Base-by-base conservation (phyloP, 2,888 invertebrate species). In the Pecten maximus region DNA sequence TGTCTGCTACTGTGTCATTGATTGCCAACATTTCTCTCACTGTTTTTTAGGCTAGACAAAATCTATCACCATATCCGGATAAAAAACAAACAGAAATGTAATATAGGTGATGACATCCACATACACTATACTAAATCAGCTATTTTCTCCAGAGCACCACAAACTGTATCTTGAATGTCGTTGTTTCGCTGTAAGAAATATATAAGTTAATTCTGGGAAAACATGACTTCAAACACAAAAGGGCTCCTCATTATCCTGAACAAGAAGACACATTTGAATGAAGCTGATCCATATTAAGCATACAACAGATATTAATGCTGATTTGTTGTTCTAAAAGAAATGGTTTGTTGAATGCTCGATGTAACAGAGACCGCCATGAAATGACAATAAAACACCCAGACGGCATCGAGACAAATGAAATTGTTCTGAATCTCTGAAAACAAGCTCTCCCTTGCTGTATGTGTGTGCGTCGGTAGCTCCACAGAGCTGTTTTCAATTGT, bases 351-450 rank as follows among this genome's bases (percentile, higher is more conserved):
- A 35, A 74, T 35, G 35, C 35, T 74, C 12, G 74, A 0, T 28
- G 74, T 35, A 35, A 74, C 35, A 8, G 28, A 35, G 16, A 74
- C 23, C 23, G 74, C 74, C 74, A 74, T 28, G 74, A 74, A 74
- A 74, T 35, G 10, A 74, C 74, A 74, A 74, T 74, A 35, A 74
- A 74, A 23, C 74, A 74, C 74, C 74, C 35, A 74, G 74, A 74
- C 74, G 15, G 35, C 35, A 35, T 74, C 74, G 74, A 74, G 74
- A 74, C 74, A 74, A 74, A 28, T 74, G 74, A 74, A 74, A 74
- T 74, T 74, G 74, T 74, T 74, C 28, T 28, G 74, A 74, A 74
- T 74, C 74, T 74, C 74, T 74, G 74, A 74, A 74, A 74, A 74
- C 74, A 74, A 23, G 74, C 74, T 74, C 35, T 74, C 35, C 12